Conservation (phyloP, 1,140 invertebrate genomes). For the Formica exsecta region DNA sequence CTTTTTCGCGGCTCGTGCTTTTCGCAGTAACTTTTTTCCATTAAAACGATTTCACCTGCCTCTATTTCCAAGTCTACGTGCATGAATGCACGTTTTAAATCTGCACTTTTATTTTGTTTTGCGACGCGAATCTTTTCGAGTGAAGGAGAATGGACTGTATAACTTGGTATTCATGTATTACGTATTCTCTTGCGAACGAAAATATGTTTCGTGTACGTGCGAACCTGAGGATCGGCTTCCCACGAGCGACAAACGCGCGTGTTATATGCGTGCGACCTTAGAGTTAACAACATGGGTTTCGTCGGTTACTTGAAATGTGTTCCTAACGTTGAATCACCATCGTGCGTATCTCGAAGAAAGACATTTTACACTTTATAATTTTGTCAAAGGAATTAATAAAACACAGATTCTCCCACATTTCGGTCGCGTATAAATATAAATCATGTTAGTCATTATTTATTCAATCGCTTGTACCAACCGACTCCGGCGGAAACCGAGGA, state of each 20-base stretch:
- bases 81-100: neutral
- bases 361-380: neutral
- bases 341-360: neutral
- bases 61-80: neutral
- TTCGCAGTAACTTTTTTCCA: neutral
- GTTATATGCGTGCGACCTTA: neutral
- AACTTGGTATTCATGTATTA: too few relatives aligned
- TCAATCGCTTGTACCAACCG: neutral
- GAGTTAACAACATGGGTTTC: neutral
- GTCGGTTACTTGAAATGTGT: neutral
- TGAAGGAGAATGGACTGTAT: neutral
- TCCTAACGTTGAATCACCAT: neutral
- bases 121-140: neutral
- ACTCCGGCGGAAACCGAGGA: conserved; percentile 18
- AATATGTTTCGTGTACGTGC: neutral
- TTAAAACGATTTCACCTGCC: neutral
- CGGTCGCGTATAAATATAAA: neutral
- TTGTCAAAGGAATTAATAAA: neutral
- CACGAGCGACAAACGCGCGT: neutral
- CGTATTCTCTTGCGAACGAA: neutral
- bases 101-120: neutral
- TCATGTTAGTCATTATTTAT: neutral
- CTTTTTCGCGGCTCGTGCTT: neutral
- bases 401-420: neutral
- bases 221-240: neutral